phyloP scores from a whole-genome alignment of 2,797 vertebrate genomes.

The Xenentodon cancila region DNA sequence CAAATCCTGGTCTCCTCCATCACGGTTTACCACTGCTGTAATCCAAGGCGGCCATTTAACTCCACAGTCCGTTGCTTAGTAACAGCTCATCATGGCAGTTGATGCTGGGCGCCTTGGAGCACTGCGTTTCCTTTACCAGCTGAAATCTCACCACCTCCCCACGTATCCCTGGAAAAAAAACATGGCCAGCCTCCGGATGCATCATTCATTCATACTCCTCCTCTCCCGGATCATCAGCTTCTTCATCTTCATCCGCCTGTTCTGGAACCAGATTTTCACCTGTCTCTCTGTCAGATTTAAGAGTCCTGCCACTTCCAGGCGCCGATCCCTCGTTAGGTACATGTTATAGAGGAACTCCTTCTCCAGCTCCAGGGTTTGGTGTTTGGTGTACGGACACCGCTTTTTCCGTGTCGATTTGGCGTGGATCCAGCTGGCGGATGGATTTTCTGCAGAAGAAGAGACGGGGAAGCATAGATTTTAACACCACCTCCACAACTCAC shows the following conservation, averaged over 20 bases:
- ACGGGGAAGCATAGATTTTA: slow-evolving; percentile 5
- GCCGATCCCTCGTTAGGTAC: slow-evolving; percentile 93
- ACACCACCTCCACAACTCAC: background rate
- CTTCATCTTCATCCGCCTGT: slow-evolving; percentile 97
- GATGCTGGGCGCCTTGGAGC: slow-evolving; percentile 28
- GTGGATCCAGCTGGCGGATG: slow-evolving; percentile 92
- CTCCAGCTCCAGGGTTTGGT: slow-evolving; percentile 95
- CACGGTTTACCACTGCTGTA: slow-evolving; percentile 22
- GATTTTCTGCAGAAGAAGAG: slow-evolving; percentile 83
- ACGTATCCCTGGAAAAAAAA: background rate
- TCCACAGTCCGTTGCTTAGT: slow-evolving; percentile 25
- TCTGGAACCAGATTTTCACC: slow-evolving; percentile 98
- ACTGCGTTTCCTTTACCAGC: slow-evolving; percentile 22
- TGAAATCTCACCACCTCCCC: slow-evolving; percentile 20
- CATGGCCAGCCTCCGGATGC: slow-evolving; percentile 6
- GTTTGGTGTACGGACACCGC: slow-evolving; percentile 93
- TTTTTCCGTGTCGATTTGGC: slow-evolving; percentile 93
- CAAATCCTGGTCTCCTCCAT: slow-evolving; percentile 38
- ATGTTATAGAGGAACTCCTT: slow-evolving; percentile 97
- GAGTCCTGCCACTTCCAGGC: slow-evolving; percentile 91
- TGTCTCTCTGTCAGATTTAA: slow-evolving; percentile 93
- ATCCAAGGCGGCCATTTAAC: slow-evolving; percentile 24
- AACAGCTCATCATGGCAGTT: slow-evolving; percentile 25
- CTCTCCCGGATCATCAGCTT: slow-evolving; percentile 92
- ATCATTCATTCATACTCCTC: slow-evolving; percentile 78